Conservation (phyloP, 2,113 vertebrate species). For the Xiphophorus couchianus region DNA sequence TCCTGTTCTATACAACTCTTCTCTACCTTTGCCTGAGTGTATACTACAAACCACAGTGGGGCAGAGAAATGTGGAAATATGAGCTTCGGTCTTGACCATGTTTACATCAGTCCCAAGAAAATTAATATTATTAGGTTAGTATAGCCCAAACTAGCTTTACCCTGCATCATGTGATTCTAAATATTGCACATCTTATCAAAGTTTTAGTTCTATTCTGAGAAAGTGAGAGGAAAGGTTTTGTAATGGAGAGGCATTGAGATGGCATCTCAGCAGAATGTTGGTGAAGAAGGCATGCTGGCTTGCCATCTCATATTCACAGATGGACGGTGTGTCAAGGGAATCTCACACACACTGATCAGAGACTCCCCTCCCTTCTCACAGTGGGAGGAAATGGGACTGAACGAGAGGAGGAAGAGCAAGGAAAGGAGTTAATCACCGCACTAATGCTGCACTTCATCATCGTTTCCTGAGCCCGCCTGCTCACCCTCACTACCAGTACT, state of each 20-base stretch:
- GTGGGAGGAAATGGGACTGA: constrained; percentile 81
- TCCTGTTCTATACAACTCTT: constrained; percentile 6
- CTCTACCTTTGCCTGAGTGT: constrained; percentile 12
- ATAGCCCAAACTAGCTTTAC: constrained; percentile 10
- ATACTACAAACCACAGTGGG: constrained; percentile 6
- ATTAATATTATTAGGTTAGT: constrained; percentile 34
- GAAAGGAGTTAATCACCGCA: constrained; percentile 81
- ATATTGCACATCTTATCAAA: constrained; percentile 57
- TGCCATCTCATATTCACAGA: constrained; percentile 71
- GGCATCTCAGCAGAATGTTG: constrained; percentile 62
- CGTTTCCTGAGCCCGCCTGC: constrained; percentile 76
- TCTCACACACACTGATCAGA: constrained; percentile 77
- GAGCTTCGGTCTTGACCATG: constrained; percentile 22
- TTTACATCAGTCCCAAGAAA: constrained; percentile 16
- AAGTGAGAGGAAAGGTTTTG: constrained; percentile 49
- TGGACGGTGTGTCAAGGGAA: constrained; percentile 77
- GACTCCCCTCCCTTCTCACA: constrained; percentile 60
- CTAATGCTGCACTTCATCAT: constrained; percentile 84
- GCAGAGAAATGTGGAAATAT: constrained; percentile 2
- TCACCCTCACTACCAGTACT: constrained; percentile 47
- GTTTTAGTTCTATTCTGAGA: constrained; percentile 61
- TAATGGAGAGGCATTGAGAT: constrained; percentile 65
- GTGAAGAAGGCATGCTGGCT: constrained; percentile 67
- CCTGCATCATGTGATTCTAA: constrained; percentile 50
- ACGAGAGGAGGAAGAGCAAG: constrained; percentile 78